A percentile compares a stretch with the other conserved stretches of the same genome.
These are phyloP conservation scores for Zeus faber DNA, from an alignment of 2,113 vertebrate species.

Conservation along the genomic window DNA sequence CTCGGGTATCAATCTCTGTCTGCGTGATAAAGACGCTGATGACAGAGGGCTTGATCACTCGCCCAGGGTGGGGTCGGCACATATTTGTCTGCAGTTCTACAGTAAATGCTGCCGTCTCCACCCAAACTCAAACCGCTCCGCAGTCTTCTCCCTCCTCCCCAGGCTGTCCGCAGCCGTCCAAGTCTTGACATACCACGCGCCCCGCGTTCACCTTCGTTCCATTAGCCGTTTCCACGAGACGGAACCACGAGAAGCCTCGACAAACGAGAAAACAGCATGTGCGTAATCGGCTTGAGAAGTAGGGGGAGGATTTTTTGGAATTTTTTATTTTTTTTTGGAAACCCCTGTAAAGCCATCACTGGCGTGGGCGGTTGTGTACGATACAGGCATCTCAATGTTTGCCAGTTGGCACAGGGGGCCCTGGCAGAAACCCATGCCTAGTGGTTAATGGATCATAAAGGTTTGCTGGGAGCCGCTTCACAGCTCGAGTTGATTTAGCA, in stretches of 20 bases:
- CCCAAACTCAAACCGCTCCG: constrained; percentile 69
- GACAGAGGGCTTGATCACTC: constrained; percentile 69
- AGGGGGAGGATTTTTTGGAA: too few relatives aligned
- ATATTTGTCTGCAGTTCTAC: constrained; percentile 74
- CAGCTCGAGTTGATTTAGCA: constrained; percentile 65
- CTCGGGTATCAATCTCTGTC: constrained; percentile 68
- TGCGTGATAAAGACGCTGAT: constrained; percentile 69
- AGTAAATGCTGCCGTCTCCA: constrained; percentile 73
- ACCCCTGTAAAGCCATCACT: constrained; percentile 54
- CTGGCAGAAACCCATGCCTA: constrained; percentile 50
- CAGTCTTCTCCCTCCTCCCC: constrained; percentile 58
- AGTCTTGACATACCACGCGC: constrained; percentile 43
- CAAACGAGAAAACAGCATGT: constrained; percentile 67
- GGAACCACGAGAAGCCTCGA: constrained; percentile 40
- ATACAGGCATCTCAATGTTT: constrained; percentile 39
- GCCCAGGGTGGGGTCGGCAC: constrained; percentile 65
- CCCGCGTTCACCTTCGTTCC: constrained; percentile 54
- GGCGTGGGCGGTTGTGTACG: constrained; percentile 32
- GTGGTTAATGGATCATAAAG: constrained; percentile 66
- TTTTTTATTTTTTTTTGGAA: too few relatives aligned
- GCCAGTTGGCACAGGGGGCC: constrained; percentile 55
- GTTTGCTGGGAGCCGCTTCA: constrained; percentile 61
- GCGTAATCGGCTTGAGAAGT: constrained; percentile 51
- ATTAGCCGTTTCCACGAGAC: constrained; percentile 49
- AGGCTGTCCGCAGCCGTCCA: constrained; percentile 58